Base-by-base conservation (phyloP, 2,888 invertebrate species). In the Lasioglossum lativentre region DNA sequence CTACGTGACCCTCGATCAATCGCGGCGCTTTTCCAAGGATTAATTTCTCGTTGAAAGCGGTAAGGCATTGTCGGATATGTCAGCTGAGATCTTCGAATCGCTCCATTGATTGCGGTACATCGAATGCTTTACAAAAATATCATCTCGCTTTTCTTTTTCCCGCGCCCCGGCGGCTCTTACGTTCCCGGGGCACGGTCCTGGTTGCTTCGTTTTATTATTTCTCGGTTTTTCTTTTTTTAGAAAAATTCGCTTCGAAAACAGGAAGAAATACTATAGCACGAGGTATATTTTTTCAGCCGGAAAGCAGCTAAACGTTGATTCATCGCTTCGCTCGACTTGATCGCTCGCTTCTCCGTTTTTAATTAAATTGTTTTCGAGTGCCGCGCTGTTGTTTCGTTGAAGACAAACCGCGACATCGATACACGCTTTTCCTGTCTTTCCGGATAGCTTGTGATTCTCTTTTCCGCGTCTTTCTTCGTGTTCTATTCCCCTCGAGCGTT, bases 1-100 rank as follows among this genome's bases (percentile, higher is more conserved):
- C n/a, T n/a, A 34, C 2, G 45, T n/a, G 42, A 45, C 27, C n/a
- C 56, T 75, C 71, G 70, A 84, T 84, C 74, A 72, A 73, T 59
- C 78, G 68, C 79, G 59, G 68, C 63, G 78, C 45, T 82, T 81
- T 42, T 83, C 68, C 74, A 45, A 82, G 47, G 80, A 45, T 80
- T 40, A 56, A 38, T 81, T 76, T 78, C 74, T n/a, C 23, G 68
- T 84, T 86, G 68, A 93, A 95, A 95, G 95, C 95, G 92, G 93
- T 95, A 95, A 95, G 95, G 95, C 95, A 95, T 95, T 94, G 93
- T 94, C 93, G 93, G 95, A 94, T 95, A 95, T 95, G 94, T 95
- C 92, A 92, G 94, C 95, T 94, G 94, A 93, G 93, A 93, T 94
- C 91, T 94, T 92, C 90, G 93, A 87, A 88, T 86, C 77, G 92